phyloP scores from a whole-genome alignment of 2,113 vertebrate species.

The Muntiacus reevesi region DNA sequence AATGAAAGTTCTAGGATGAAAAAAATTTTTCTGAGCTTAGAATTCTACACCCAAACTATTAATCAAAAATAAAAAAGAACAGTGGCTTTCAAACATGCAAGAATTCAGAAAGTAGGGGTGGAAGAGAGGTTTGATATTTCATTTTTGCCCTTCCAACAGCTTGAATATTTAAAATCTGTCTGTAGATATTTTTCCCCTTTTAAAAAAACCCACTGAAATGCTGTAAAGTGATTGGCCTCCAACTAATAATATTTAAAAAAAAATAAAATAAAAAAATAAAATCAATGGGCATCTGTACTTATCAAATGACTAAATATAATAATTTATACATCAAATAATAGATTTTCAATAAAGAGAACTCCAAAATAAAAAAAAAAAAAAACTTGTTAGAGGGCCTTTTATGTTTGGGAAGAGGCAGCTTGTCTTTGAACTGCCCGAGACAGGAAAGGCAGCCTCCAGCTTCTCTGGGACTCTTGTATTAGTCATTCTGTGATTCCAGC shows the following conservation, averaged over 20 bases:
- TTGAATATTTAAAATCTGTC: neutral
- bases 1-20: constrained; percentile 6
- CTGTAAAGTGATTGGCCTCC: too few species aligned
- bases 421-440: neutral
- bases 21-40: neutral
- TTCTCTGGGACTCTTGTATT: neutral
- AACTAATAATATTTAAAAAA: too few species aligned
- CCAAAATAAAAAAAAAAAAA: neutral
- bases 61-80: neutral
- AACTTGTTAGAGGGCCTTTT: neutral
- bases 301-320: too few species aligned
- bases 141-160: neutral
- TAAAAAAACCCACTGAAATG: too few species aligned
- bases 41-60: neutral
- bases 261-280: too few species aligned
- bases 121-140: neutral
- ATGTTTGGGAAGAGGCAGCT: neutral
- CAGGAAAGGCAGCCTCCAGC: neutral
- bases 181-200: neutral
- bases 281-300: too few species aligned
- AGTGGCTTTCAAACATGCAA: neutral
- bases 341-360: too few species aligned
- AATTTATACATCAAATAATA: too few species aligned
- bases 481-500: neutral
- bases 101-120: neutral